phyloP scores from a whole-genome alignment of 2,888 invertebrate genomes.

The Rotaria socialis region DNA sequence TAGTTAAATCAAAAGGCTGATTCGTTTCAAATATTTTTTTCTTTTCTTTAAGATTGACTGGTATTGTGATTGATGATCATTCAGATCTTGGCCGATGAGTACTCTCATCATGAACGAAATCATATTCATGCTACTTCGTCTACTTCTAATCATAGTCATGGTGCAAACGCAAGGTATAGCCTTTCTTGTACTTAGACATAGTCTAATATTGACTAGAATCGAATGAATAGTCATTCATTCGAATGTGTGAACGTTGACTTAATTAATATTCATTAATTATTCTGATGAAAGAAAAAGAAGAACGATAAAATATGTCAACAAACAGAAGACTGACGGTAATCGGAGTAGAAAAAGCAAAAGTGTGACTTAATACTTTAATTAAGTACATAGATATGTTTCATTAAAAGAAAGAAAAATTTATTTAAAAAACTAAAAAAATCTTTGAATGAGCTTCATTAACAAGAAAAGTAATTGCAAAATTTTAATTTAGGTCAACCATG shows the following conservation, averaged over 20 bases:
- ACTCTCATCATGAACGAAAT: neutral
- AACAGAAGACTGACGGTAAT: neutral
- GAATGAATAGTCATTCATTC: neutral
- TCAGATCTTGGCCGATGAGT: neutral
- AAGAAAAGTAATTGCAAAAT: neutral
- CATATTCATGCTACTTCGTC: neutral
- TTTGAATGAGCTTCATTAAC: neutral
- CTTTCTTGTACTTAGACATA: neutral
- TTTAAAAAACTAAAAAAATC: neutral
- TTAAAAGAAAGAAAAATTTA: neutral
- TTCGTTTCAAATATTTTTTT: neutral
- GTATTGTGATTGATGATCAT: neutral
- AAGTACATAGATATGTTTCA: neutral
- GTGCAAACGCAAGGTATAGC: neutral
- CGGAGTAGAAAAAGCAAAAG: no score
- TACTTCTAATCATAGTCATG: neutral
- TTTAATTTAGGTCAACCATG: slow-evolving; percentile 25
- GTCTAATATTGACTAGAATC: neutral
- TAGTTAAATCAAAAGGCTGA: neutral
- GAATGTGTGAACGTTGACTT: neutral
- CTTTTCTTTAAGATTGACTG: neutral
- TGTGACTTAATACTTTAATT: neutral
- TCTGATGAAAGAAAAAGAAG: neutral
- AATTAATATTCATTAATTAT: neutral
- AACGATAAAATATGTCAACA: neutral